A percentile compares a stretch with the other conserved stretches of the same genome.
Conservation (phyloP, 2,113 vertebrate genomes). For the Cyprinodon brontotheroides region DNA sequence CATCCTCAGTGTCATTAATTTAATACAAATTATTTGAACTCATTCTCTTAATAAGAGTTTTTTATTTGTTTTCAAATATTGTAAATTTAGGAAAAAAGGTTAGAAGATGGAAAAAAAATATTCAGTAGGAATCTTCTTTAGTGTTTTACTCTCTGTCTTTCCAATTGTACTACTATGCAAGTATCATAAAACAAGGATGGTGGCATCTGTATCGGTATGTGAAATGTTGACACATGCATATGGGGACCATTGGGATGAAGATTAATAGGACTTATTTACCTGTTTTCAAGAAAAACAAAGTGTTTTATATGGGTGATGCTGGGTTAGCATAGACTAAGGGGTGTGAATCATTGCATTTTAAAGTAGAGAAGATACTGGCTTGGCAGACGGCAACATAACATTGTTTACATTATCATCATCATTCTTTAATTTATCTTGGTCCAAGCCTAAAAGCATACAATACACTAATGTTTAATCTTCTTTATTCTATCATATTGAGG, state of each 20-base stretch:
- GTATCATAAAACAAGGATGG: background rate
- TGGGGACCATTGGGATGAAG: background rate
- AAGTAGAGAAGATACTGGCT: background rate
- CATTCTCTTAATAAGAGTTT: background rate
- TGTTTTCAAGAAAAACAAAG: background rate
- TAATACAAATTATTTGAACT: background rate
- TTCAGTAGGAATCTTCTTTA: background rate
- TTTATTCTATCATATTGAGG: no score
- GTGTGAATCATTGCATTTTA: no score
- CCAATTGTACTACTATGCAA: background rate
- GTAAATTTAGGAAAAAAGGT: background rate
- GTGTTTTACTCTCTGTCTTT: background rate
- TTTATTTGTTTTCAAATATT: background rate
- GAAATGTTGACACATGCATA: background rate
- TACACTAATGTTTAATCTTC: no score
- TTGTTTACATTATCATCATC: background rate
- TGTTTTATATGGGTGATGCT: background rate
- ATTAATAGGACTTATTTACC: background rate
- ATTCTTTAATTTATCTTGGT: background rate
- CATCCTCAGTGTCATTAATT: no score
- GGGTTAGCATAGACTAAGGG: background rate
- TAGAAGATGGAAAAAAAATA: background rate
- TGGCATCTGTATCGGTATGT: background rate
- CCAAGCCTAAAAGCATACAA: no score
- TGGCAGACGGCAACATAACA: background rate